Percentiles rank a stretch among this genome's conserved stretches.
Evolutionary conservation across 2,113 vertebrate species (phyloP).

Genomic region (Cygnus buccinator): DNA sequence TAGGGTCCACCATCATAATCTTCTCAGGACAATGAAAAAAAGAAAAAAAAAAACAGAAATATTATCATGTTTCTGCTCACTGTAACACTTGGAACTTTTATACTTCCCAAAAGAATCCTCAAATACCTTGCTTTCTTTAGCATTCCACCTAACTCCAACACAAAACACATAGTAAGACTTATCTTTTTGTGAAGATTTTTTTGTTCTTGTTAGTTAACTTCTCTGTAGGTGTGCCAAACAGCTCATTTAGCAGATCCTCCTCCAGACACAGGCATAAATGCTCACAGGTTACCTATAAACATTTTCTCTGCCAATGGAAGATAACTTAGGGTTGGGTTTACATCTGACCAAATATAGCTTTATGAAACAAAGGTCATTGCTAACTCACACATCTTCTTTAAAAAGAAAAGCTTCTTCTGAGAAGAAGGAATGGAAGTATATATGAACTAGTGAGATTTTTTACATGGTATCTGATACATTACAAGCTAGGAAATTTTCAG

Average conservation of each 20-base stretch:
- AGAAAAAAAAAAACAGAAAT: neutral
- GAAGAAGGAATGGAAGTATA: neutral
- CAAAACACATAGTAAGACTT: neutral
- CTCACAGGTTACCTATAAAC: neutral
- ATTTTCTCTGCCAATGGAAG: neutral
- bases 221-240: neutral
- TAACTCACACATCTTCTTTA: neutral
- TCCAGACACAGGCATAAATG: neutral
- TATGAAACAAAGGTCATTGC: neutral
- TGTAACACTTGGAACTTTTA: neutral
- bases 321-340: neutral
- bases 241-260: neutral
- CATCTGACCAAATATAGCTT: neutral
- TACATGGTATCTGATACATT: neutral
- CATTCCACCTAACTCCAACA: neutral
- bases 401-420: neutral
- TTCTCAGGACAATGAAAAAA: neutral
- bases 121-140: neutral
- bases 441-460: neutral
- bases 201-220: neutral
- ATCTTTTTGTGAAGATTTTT: neutral
- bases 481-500: neutral
- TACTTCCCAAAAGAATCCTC: neutral
- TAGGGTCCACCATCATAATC: neutral
- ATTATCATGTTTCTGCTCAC: fast-evolving